Percentiles rank a stretch among this genome's conserved stretches.
These are phyloP conservation scores for Pachyrhynchus sulphureomaculatus DNA, from an alignment of 1,140 invertebrate genomes.

Conservation along the genomic window DNA sequence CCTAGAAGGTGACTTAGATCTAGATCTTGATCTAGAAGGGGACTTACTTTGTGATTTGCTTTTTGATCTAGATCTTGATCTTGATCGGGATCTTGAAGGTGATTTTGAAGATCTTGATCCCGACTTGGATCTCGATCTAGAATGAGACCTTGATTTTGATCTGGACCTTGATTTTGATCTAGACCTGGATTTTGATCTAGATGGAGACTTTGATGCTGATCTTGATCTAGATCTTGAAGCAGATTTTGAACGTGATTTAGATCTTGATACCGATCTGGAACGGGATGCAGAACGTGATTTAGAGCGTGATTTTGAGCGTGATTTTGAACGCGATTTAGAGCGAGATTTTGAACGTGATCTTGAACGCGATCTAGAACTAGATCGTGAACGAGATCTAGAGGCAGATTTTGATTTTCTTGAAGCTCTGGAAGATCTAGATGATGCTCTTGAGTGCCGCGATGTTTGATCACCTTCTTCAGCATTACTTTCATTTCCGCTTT, in stretches of 20 bases:
- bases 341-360: slow-evolving; percentile 41
- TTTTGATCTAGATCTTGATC: slow-evolving; percentile 41
- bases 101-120: slow-evolving; percentile 47
- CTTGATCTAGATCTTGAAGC: slow-evolving; percentile 40
- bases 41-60: slow-evolving; percentile 48
- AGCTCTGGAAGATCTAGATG: slow-evolving; percentile 45
- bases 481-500: slow-evolving; percentile 45
- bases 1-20: slow-evolving; percentile 44
- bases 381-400: slow-evolving; percentile 37
- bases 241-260: slow-evolving; percentile 35
- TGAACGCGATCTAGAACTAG: slow-evolving; percentile 36
- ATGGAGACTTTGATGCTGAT: slow-evolving; percentile 36
- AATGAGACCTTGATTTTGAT: slow-evolving; percentile 47
- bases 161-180: slow-evolving; percentile 45
- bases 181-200: slow-evolving; percentile 41
- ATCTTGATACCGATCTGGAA: slow-evolving; percentile 35
- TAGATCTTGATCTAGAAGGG: slow-evolving; percentile 40
- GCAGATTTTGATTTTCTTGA: slow-evolving; percentile 37
- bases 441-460: slow-evolving; percentile 26
- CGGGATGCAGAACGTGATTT: slow-evolving; percentile 41
- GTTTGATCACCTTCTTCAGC: slow-evolving; percentile 39
- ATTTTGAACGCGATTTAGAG: slow-evolving; percentile 36
- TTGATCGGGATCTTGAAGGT: slow-evolving; percentile 43
- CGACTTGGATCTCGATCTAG: slow-evolving; percentile 47
- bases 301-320: slow-evolving; percentile 39